A percentile compares a stretch with the other conserved stretches of the same genome.
Conservation (phyloP, 2,888 invertebrate genomes). For the Halictus ligatus region DNA sequence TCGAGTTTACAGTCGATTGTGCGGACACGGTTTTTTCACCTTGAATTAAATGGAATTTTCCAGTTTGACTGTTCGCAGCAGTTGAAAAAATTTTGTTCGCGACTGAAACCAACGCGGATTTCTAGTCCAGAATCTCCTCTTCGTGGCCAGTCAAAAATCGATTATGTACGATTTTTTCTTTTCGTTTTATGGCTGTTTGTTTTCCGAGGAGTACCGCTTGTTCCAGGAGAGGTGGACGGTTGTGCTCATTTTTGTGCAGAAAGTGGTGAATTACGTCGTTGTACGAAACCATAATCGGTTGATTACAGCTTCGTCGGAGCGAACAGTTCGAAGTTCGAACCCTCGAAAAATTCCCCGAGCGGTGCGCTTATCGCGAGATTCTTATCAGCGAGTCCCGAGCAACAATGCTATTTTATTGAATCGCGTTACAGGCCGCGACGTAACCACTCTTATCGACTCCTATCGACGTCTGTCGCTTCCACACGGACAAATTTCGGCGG, state of each 20-base stretch:
- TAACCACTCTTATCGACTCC: constrained; percentile 3
- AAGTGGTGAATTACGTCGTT: neutral
- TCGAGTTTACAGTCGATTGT: neutral
- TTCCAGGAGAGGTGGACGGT: neutral
- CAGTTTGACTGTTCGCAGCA: neutral
- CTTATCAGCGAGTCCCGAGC: neutral
- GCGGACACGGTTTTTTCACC: neutral
- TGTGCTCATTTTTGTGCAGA: neutral
- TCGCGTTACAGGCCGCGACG: neutral
- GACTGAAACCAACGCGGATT: neutral
- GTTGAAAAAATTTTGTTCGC: neutral
- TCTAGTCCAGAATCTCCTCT: neutral
- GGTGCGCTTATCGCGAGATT: constrained; percentile 6
- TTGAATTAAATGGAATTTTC: neutral
- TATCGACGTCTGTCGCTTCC: constrained; percentile 3
- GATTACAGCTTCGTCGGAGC: neutral
- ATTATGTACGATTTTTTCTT: neutral
- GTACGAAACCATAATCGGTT: neutral
- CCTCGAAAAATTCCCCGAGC: neutral
- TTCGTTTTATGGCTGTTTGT: neutral
- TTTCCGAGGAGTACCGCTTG: neutral
- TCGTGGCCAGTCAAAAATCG: neutral
- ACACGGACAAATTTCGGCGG: neutral
- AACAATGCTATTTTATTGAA: constrained; percentile 22
- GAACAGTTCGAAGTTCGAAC: neutral